Evolutionary conservation across 1,140 invertebrate species (phyloP).

Genomic region (Dinoponera quadriceps): DNA sequence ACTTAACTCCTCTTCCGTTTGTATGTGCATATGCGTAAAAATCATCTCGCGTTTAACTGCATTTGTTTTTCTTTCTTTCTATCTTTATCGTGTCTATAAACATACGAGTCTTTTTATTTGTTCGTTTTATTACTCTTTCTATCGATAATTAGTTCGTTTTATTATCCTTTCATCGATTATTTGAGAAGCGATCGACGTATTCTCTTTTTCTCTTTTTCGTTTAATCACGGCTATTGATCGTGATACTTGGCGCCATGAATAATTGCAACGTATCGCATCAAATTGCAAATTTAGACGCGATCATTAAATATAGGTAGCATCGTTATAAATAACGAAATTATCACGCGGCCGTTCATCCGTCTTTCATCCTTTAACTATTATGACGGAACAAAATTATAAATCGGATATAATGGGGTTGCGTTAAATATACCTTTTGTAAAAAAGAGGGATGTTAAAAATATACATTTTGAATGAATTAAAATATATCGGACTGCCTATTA

Average conservation of each 20-base stretch:
- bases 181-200: neutral
- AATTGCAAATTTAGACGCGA: slow-evolving; percentile 22
- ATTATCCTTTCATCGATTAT: neutral
- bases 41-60: no score
- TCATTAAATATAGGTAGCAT: neutral
- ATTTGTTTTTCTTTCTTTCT: no score
- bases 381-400: neutral
- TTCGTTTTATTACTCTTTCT: neutral
- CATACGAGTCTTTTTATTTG: neutral
- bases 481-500: no score
- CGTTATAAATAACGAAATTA: slow-evolving; percentile 16
- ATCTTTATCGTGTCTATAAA: no score
- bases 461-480: neutral
- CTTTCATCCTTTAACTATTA: neutral
- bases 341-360: neutral
- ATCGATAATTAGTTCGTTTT: slow-evolving; percentile 1
- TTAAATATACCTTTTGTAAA: no score
- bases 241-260: neutral
- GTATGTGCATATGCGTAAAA: no score
- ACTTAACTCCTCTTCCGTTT: no score
- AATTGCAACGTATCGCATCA: neutral
- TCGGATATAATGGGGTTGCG: no score
- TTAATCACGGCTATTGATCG: neutral
- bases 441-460: neutral
- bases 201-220: slow-evolving; percentile 5